These are phyloP conservation scores for Labia minor DNA, from an alignment of 2,888 invertebrate species.

Conservation along the genomic window DNA sequence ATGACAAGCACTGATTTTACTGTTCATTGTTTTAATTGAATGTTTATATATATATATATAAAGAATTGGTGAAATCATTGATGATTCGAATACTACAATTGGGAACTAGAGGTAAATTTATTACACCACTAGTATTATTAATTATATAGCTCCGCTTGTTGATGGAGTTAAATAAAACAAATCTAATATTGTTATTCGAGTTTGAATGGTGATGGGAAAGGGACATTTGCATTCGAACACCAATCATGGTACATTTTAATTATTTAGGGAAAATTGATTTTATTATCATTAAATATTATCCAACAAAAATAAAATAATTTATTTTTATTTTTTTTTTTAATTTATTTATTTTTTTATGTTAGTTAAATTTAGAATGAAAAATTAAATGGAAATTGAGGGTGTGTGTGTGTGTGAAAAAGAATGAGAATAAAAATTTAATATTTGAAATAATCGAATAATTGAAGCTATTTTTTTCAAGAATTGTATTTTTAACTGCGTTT, in stretches of 20 bases:
- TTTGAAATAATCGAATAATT: constrained; percentile 3
- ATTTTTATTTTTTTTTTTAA: too few relatives aligned
- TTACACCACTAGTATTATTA: constrained; percentile 1
- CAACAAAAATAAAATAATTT: too few relatives aligned
- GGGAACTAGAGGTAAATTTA: background rate
- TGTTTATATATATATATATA: too few relatives aligned
- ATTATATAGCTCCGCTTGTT: background rate
- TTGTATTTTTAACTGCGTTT: constrained; percentile 13
- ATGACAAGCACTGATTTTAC: too few relatives aligned
- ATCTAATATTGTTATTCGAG: constrained; percentile 1
- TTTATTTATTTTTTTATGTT: background rate
- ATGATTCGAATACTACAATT: too few relatives aligned
- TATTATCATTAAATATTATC: background rate
- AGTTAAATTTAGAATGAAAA: background rate
- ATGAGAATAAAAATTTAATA: too few relatives aligned
- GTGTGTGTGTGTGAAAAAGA: too few relatives aligned
- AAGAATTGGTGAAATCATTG: too few relatives aligned
- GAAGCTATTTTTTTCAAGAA: constrained; percentile 1
- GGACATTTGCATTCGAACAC: background rate
- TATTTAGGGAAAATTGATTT: background rate
- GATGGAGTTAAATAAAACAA: background rate
- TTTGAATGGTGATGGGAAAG: background rate
- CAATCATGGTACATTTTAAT: background rate
- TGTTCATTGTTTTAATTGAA: too few relatives aligned
- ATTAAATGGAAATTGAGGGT: too few relatives aligned